Evolutionary conservation across 2,113 vertebrate species (phyloP), one percentile per base, ranked within the genome.

Genomic region (Pogonocichla stellata): DNA sequence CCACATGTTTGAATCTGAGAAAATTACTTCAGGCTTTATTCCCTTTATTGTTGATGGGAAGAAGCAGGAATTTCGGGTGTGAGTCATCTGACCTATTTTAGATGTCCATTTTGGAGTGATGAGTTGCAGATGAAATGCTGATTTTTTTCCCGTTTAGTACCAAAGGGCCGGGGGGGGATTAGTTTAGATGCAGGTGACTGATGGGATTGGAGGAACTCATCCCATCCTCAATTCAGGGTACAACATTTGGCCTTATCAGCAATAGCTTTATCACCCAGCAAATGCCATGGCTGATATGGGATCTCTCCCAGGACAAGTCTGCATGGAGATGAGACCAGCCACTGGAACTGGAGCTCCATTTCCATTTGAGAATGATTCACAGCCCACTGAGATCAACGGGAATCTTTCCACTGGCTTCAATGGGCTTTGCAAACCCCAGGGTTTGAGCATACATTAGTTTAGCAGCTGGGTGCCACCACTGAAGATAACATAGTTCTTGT

Each of bases 1-100:
- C 90, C 31, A 47, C 90, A 81, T 60, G 65, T 60, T 73, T 89
- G 69, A 94, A 89, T 93, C 38, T 78, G 81, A 93, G 87, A 85
- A 90, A 82, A 95, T 93, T 36, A 72, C 40, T 77, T 58, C 87
- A 93, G 81, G 57, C 81, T 94, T 78, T 51, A 75, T 57, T 85
- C 56, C 31, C 42, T 89, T 83, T 91, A 79, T 91, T 91, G 84
- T 95, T 33, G 64, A 36, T 67, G 85, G 36, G 81, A 85, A 92
- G 65, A 94, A 92, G 40, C 43, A 89, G 47, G 38, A 86, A 58
- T 84, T 92, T 38, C 77, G 54, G 43, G 36, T 28, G 40, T 95
- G 95, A 96, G 48, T 95, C 93, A 91, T 94, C 69, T 91, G 93
- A 80, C 85, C 90, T 93, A 79, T 79, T 96, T 96, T 61, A 61